A percentile compares a stretch with the other conserved stretches of the same genome.
These are phyloP conservation scores for Mesopsocus fuscifrons DNA, from an alignment of 2,888 invertebrate species.

Conservation along the genomic window DNA sequence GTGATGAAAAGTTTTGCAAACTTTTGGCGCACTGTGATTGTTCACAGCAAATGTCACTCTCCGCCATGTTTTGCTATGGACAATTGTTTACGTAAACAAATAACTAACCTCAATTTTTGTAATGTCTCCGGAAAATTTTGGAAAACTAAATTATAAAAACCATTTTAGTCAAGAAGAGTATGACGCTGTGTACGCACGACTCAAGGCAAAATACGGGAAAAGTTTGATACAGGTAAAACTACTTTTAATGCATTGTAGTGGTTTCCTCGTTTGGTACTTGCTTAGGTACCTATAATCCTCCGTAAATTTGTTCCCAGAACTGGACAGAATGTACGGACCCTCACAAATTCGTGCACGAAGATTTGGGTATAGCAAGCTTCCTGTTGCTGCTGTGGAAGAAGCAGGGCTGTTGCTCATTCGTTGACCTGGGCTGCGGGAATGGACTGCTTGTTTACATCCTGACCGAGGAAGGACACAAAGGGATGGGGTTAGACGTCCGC, in stretches of 20 bases:
- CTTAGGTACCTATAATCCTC: no score
- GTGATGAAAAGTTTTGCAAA: no score
- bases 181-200: not conserved
- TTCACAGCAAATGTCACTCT: no score
- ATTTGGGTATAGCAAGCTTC: constrained; percentile 84
- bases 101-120: no score
- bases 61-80: no score
- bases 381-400: constrained; percentile 54
- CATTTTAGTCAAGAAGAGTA: not conserved
- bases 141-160: not conserved
- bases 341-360: constrained; percentile 88
- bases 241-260: no score
- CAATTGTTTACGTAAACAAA: no score
- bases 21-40: no score
- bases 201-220: not conserved
- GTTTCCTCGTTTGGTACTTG: no score
- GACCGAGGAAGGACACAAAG: constrained; percentile 60
- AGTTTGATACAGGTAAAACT: not conserved
- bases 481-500: constrained; percentile 69
- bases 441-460: constrained; percentile 80
- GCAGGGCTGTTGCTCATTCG: constrained; percentile 33
- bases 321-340: constrained; percentile 94
- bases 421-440: constrained; percentile 96
- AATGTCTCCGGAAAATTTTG: no score
- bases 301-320: no score